Base-by-base conservation (phyloP, 2,797 vertebrate genomes). In the Tragelaphus oryx region DNA sequence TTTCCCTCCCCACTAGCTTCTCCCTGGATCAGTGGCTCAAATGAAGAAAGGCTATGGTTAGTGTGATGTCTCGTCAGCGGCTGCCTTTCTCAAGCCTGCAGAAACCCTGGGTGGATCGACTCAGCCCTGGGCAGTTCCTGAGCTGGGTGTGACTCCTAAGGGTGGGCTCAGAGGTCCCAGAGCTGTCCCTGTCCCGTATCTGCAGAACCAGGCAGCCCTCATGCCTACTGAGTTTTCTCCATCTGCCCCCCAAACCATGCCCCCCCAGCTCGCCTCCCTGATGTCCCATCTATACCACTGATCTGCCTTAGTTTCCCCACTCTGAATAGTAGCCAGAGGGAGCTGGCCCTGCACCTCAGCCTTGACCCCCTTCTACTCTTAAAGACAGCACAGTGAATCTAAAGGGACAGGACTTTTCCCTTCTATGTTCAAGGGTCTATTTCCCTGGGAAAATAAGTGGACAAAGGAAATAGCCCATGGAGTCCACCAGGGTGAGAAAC, bases 371-470 rank as follows among this genome's bases (percentile, higher is more conserved):
- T 26, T 81, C 41, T 41, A 33, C n/a, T 78, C n/a, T 75, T 46
- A n/a, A 30, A n/a, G 65, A n/a, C 28, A 44, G 4, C 75, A 50
- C 6, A 18, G 4, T 26, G 22, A 8, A 75, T 60, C 54, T 75
- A 59, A 91, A 88, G 28, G 48, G 48, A 52, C 17, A 52, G 48
- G 16, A 54, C 26, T 44, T 81, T 89, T 6, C n/a, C 10, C 13
- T 30, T 94, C 82, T 84, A 5, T 20, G 7, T 83, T 24, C 50
- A 57, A 84, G 55, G 28, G 30, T 89, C 60, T 88, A 10, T 41
- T 79, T 87, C 48, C 20, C 75, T 78, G 75, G 8, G 37, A 88
- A 68, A 91, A 80, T n/a, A 83, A 62, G 16, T 24, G 22, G 28
- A 57, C 41, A 54, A 33, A 57, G 33, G 44, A 78, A 78, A 11